phyloP scores from a whole-genome alignment of 2,797 vertebrate species.

The Clarias laeviceps region DNA sequence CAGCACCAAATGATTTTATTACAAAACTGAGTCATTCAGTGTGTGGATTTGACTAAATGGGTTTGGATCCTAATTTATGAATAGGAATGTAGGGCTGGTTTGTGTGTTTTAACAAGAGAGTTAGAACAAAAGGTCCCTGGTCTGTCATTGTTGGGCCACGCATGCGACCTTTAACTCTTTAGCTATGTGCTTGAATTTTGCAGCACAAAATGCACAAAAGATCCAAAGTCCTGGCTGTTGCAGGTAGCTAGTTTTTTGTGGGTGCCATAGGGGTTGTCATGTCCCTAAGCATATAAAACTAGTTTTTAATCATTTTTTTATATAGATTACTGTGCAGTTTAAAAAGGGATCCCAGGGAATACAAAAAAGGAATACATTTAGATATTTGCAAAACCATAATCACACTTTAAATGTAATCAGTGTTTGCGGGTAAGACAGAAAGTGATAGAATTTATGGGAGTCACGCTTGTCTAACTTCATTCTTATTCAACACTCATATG shows the following conservation, averaged over 20 bases:
- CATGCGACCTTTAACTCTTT: not conserved
- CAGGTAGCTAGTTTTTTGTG: not conserved
- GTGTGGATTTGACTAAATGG: not conserved
- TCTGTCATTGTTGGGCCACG: not conserved
- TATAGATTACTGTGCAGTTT: too few relatives aligned
- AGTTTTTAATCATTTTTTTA: not conserved
- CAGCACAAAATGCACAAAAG: not conserved
- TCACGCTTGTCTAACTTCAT: slow-evolving; percentile 4
- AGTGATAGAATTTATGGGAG: not conserved
- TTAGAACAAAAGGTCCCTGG: not conserved
- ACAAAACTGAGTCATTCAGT: not conserved
- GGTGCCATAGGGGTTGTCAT: not conserved
- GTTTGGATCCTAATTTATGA: not conserved
- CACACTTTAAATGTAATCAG: not conserved
- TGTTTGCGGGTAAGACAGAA: not conserved
- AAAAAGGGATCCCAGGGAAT: too few relatives aligned
- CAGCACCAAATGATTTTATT: slow-evolving; percentile 1
- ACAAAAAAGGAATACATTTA: not conserved
- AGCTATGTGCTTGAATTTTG: not conserved
- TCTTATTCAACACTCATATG: not conserved
- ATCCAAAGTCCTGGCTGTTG: not conserved
- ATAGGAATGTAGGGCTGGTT: not conserved
- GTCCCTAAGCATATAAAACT: not conserved
- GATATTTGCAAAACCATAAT: not conserved
- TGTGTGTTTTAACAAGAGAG: not conserved